A percentile compares a stretch with the other conserved stretches of the same genome.
Evolutionary conservation across 2,797 vertebrate species (phyloP).

Genomic region (Brachyrhaphis roseni): DNA sequence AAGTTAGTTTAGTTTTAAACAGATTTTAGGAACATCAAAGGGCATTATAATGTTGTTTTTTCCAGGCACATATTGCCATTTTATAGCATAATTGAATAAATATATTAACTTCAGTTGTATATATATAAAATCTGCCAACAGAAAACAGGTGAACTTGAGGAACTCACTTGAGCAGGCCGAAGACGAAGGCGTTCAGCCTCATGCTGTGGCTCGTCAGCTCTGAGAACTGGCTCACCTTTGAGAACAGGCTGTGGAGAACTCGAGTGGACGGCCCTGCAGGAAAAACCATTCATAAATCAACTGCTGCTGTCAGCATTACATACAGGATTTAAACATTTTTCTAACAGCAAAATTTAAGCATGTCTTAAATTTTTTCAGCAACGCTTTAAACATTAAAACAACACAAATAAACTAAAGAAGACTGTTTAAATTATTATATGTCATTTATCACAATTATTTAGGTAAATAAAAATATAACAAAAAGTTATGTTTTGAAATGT

Average conservation of each 20-base stretch:
- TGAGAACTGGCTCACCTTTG: slow-evolving; percentile 91
- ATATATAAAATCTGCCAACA: background rate
- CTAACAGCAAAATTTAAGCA: no score
- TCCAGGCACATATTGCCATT: background rate
- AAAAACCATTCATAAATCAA: background rate
- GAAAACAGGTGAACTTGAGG: background rate
- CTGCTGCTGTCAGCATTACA: background rate
- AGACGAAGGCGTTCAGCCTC: slow-evolving; percentile 96
- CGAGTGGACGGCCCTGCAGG: slow-evolving; percentile 92
- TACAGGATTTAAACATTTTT: no score
- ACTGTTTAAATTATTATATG: no score
- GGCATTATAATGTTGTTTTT: background rate
- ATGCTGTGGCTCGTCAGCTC: slow-evolving; percentile 92
- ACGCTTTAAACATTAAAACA: no score
- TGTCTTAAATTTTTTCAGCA: no score
- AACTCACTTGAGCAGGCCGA: slow-evolving; percentile 96
- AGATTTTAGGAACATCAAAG: background rate
- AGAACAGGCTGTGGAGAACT: slow-evolving; percentile 88
- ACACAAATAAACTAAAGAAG: no score
- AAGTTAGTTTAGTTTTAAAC: no score
- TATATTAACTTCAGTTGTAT: background rate
- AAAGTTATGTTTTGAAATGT: no score
- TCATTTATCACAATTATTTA: no score
- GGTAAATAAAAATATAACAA: no score
- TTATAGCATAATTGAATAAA: background rate